These are phyloP conservation scores for Hecatera dysodea DNA, from an alignment of 2,888 invertebrate genomes.

Conservation along the genomic window DNA sequence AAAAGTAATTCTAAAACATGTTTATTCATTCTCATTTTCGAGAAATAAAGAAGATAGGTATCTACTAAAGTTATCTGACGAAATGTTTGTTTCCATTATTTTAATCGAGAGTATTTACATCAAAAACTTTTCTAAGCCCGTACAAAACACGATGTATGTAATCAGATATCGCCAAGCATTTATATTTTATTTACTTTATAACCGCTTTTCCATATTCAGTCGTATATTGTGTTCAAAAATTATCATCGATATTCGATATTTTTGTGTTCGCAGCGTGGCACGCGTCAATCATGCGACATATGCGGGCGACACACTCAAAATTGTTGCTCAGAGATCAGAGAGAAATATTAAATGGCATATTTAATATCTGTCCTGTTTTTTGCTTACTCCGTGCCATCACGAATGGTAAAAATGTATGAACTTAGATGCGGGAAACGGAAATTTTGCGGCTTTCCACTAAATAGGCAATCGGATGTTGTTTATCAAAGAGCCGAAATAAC, in stretches of 20 bases:
- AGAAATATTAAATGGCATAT: conserved; percentile 77
- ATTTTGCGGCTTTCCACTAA: conserved; percentile 46
- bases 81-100: conserved; percentile 22
- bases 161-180: conserved; percentile 23
- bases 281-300: conserved; percentile 83
- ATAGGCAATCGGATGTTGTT: conserved; percentile 56
- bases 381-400: conserved; percentile 48
- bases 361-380: conserved; percentile 71
- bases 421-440: conserved; percentile 33
- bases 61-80: conserved; percentile 18
- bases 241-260: conserved; percentile 73
- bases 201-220: conserved; percentile 32
- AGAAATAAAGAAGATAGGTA: background rate
- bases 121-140: conserved; percentile 15
- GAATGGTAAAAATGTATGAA: conserved; percentile 57
- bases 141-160: conserved; percentile 8
- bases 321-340: conserved; percentile 81
- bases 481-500: conserved; percentile 50
- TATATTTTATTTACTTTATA: conserved; percentile 32
- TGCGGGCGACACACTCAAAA: conserved; percentile 83
- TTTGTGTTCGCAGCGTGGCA: conserved; percentile 74
- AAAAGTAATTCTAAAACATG: conserved; percentile 32
- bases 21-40: conserved; percentile 29
- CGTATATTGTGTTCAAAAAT: conserved; percentile 65
- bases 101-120: background rate